These are phyloP conservation scores for Acromyrmex echinatior DNA, from an alignment of 1,140 invertebrate genomes.

Conservation along the genomic window DNA sequence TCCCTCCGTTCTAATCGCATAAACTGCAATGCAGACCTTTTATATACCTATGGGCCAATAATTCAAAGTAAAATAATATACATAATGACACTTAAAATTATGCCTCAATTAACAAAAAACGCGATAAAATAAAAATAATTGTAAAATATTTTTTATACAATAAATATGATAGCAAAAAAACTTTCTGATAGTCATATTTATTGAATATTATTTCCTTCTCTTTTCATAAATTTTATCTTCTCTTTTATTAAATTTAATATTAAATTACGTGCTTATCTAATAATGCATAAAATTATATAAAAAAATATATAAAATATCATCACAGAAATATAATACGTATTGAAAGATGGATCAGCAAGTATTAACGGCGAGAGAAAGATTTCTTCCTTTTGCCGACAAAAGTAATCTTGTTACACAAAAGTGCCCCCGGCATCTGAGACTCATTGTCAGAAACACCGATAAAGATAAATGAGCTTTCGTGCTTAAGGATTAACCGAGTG, in stretches of 20 bases:
- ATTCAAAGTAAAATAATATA: neutral
- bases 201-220: neutral
- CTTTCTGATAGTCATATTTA: neutral
- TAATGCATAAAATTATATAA: neutral
- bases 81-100: neutral
- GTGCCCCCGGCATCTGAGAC: conserved; percentile 46
- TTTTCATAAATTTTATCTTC: neutral
- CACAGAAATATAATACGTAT: neutral
- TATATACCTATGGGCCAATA: neutral
- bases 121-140: neutral
- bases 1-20: conserved; percentile 12
- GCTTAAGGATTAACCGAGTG: conserved; percentile 56
- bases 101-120: neutral
- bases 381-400: conserved; percentile 49
- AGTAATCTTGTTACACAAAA: conserved; percentile 61
- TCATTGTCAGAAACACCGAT: conserved; percentile 40
- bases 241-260: too few relatives aligned
- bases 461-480: conserved; percentile 63
- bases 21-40: neutral
- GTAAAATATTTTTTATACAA: neutral
- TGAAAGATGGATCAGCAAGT: neutral
- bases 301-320: conserved; percentile 2
- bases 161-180: neutral
- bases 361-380: conserved; percentile 40
- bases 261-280: neutral